Evolutionary conservation across 2,888 invertebrate genomes (phyloP), one percentile per base, ranked within the genome.

Genomic region (Acanthosepion lycidas): DNA sequence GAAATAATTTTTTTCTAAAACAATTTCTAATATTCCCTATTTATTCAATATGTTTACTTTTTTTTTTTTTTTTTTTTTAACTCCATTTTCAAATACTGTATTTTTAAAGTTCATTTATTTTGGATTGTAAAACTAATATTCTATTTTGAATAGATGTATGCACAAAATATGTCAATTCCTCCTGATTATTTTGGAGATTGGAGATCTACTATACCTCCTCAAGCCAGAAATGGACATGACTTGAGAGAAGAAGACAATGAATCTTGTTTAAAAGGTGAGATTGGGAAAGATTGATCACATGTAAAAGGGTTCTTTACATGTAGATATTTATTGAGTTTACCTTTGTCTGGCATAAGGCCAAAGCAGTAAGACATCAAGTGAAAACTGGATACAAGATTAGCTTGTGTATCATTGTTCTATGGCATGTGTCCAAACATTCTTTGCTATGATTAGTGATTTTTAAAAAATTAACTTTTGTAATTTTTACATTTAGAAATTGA

Each of bases 131-230:
- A n/a, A 78, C 33, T 78, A 15, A 78, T 78, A 2, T 78, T 78
- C 33, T 78, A 12, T 78, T 78, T 78, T 78, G n/a, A 78, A 33
- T 78, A 78, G 78, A 78, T 78, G 33, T 78, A 78, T 78, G n/a
- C 78, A 9, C 78, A 78, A 33, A 78, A 78, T 78, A 33, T 78
- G 15, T 78, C 78, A 12, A 78, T 78, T 78, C 78, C 78, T n/a
- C 78, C 78, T 78, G 78, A 78, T 33, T 78, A 78, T 78, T 78
- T 78, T 78, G 78, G 78, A n/a, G 78, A 78, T 78, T 78, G 78
- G 78, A 78, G 78, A 78, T 78, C 78, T 20, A 23, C 23, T 23
- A 23, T 59, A 23, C 59, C 59, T 2, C n/a, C 12, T 78, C 78
- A 78, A n/a, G 78, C n/a, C n/a, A 33, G 33, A 78, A 78, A 5